Conservation (phyloP, 2,797 vertebrate genomes). For the Aselliscus stoliczkanus region DNA sequence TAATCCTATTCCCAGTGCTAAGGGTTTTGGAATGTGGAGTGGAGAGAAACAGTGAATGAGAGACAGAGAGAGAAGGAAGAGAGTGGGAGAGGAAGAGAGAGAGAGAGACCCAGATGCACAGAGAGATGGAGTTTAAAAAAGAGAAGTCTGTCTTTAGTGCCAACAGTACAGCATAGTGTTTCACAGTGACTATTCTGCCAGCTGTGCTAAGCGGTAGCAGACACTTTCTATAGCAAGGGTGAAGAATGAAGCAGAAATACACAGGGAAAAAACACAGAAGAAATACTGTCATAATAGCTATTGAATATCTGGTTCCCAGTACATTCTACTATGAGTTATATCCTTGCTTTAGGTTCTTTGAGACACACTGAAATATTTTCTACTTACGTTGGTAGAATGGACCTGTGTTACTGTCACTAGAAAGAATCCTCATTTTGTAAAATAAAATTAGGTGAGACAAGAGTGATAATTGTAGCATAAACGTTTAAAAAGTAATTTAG, state of each 20-base stretch:
- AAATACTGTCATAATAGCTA: not conserved
- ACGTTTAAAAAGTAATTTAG: not conserved
- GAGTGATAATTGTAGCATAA: not conserved
- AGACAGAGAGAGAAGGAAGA: not conserved
- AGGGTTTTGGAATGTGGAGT: not conserved
- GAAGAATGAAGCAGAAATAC: not conserved
- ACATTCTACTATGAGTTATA: not conserved
- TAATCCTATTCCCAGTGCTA: not conserved
- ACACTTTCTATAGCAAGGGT: not conserved
- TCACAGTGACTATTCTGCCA: not conserved
- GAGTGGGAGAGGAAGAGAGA: accelerated
- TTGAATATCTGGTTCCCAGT: not conserved
- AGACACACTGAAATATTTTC: not conserved
- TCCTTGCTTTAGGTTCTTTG: not conserved
- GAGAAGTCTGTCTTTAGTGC: accelerated
- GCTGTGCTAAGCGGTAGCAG: not conserved
- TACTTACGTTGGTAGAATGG: not conserved
- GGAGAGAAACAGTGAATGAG: not conserved
- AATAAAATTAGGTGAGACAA: not conserved
- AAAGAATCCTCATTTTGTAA: not conserved
- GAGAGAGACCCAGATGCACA: not conserved
- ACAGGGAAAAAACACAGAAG: not conserved
- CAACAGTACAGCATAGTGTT: not conserved
- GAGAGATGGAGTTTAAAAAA: not conserved
- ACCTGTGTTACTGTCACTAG: not conserved